Conservation (phyloP, 2,797 vertebrate species). For the Acanthurus leucopareius region DNA sequence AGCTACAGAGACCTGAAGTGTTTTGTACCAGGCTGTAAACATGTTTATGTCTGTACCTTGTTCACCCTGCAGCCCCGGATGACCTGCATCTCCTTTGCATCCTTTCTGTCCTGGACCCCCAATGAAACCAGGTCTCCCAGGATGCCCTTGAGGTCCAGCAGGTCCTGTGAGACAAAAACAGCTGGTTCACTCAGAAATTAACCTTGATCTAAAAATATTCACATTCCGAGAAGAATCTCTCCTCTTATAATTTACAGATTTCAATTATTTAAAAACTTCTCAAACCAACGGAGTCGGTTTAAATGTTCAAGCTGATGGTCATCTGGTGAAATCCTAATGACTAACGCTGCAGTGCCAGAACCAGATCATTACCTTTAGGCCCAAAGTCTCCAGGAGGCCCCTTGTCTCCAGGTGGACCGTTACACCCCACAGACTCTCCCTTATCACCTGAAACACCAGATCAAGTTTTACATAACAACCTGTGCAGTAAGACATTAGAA, state of each 20-base stretch:
- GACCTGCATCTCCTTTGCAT: conserved; percentile 71
- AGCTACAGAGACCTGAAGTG: too few species aligned
- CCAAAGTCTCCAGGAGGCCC: conserved; percentile 74
- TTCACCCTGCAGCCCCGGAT: conserved; percentile 51
- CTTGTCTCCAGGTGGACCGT: conserved; percentile 73
- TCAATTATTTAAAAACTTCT: too few species aligned
- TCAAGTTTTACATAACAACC: background rate
- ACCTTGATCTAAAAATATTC: too few species aligned
- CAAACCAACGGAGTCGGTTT: too few species aligned
- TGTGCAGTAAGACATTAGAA: background rate
- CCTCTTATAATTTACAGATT: too few species aligned
- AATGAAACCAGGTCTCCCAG: conserved; percentile 63
- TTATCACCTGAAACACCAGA: conserved; percentile 74
- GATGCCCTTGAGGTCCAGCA: conserved; percentile 69
- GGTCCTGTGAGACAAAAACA: conserved; percentile 55
- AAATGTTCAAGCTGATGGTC: background rate
- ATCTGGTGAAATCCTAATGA: background rate
- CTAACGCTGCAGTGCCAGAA: background rate
- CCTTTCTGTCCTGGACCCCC: conserved; percentile 72
- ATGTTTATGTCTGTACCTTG: conserved; percentile 54
- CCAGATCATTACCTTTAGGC: conserved; percentile 66
- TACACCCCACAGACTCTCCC: conserved; percentile 71
- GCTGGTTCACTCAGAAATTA: background rate
- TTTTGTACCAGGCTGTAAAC: background rate
- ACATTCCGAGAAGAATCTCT: too few species aligned